Base-by-base conservation (phyloP, 2,797 vertebrate species). In the Euphonia xanthogaster region DNA sequence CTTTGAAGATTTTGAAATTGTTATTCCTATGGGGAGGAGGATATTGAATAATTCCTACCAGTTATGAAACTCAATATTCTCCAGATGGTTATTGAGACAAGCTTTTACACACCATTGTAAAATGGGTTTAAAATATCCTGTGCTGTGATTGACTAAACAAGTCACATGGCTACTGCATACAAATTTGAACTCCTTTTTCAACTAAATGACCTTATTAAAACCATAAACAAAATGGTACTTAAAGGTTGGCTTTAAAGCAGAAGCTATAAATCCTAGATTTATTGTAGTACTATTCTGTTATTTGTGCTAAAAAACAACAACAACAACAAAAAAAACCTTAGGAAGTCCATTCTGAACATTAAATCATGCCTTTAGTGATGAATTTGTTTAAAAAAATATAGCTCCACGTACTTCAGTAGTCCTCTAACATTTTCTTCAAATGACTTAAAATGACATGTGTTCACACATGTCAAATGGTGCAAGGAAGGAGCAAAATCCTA, bases 31-130 rank as follows among this genome's bases (percentile, higher is more conserved):
- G 92, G 91, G 82, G 66, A 90, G 53, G 62, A 95, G 94, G 90
- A 95, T 97, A 97, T 97, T 96, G 93, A 96, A 97, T 96, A 97
- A 97, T 96, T 97, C 94, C 89, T 97, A 96, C 94, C 80, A 95
- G 88, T 97, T 97, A 96, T 96, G 96, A 96, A 97, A 96, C 92
- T 95, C 96, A 94, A 94, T 97, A 96, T 96, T 96, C 95, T 96
- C 96, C 97, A 97, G 96, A 96, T 97, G 94, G 90, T 93, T 96
- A 85, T 80, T 93, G 91, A 95, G 89, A 94, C 68, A 94, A 93
- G 74, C 39, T 95, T 96, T 96, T 95, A 94, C 91, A 88, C 88
- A 85, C 83, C 84, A 91, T 90, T 97, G 91, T 97, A 96, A 96
- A 97, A 95, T n/a, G 76, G 55, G 72, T 95, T 95, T 97, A 90